Conservation (phyloP, 2,888 invertebrate genomes). For the Diaperis boleti region DNA sequence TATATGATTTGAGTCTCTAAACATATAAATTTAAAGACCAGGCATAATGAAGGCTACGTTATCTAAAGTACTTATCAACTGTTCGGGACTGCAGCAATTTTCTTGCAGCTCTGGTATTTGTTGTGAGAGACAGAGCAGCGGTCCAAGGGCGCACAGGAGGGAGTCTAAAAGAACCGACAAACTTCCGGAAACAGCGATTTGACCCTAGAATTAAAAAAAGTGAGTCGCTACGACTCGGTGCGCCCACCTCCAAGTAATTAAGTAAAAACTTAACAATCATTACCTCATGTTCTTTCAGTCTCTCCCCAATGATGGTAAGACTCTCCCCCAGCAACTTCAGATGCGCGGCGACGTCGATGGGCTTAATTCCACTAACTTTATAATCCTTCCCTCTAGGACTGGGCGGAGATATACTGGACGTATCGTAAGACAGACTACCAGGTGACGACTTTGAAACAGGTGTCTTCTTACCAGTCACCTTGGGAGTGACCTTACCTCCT, state of each 20-base stretch:
- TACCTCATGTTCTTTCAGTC: constrained; percentile 93
- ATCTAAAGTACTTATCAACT: constrained; percentile 78
- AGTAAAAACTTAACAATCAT: constrained; percentile 16
- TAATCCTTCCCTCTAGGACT: constrained; percentile 66
- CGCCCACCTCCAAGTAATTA: too few relatives aligned
- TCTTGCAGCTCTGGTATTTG: constrained; percentile 83
- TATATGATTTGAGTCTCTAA: too few relatives aligned
- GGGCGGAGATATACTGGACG: constrained; percentile 60
- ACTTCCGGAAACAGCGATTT: constrained; percentile 95
- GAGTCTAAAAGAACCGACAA: constrained; percentile 94
- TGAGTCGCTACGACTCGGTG: too few relatives aligned
- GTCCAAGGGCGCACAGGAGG: constrained; percentile 90
- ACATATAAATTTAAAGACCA: constrained; percentile 74
- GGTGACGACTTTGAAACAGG: constrained; percentile 43
- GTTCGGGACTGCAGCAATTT: constrained; percentile 70
- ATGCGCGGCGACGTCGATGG: constrained; percentile 93
- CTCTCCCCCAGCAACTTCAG: constrained; percentile 93
- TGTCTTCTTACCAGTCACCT: constrained; percentile 45
- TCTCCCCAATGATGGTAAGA: constrained; percentile 91
- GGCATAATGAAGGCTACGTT: constrained; percentile 97
- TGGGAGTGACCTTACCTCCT: constrained; percentile 71
- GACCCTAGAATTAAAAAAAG: constrained; percentile 78
- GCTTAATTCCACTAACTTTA: constrained; percentile 80
- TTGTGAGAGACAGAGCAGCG: constrained; percentile 87
- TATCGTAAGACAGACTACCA: constrained; percentile 47